phyloP scores from a whole-genome alignment of 2,797 vertebrate genomes.

The Sebastes hopkinsi region DNA sequence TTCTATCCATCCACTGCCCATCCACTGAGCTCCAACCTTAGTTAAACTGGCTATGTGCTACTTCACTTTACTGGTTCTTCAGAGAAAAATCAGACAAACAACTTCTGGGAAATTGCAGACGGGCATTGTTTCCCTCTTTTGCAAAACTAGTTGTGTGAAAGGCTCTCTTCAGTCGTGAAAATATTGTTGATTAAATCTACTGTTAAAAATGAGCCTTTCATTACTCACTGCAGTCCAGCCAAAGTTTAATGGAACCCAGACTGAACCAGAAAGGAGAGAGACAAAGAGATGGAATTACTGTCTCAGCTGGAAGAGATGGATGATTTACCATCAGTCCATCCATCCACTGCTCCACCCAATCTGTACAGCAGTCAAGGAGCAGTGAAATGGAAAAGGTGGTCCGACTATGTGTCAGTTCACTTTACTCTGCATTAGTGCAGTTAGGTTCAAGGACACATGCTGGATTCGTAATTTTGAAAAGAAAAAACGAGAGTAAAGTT shows the following conservation, averaged over 20 bases:
- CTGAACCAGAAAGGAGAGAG: not conserved
- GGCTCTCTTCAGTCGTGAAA: not conserved
- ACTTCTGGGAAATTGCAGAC: not conserved
- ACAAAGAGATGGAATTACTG: conserved; percentile 5
- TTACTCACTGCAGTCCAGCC: not conserved
- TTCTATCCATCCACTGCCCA: not conserved
- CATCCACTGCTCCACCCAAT: not conserved
- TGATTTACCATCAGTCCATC: conserved; percentile 21
- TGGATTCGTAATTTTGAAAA: not conserved
- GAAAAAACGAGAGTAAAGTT: not conserved
- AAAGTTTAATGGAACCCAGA: not conserved
- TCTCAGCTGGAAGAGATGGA: not conserved
- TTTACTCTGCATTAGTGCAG: not conserved
- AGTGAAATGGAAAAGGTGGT: not conserved
- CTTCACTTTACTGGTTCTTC: not conserved
- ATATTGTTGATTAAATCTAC: not conserved
- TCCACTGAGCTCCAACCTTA: not conserved
- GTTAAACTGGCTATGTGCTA: not conserved
- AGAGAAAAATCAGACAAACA: not conserved
- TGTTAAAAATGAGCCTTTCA: not conserved
- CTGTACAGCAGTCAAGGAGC: not conserved
- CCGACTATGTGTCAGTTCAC: not conserved
- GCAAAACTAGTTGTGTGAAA: not conserved
- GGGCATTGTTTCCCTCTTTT: not conserved
- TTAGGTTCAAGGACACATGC: not conserved